phyloP scores from a whole-genome alignment of 2,888 invertebrate genomes.

The Exephanes ischioxanthus region DNA sequence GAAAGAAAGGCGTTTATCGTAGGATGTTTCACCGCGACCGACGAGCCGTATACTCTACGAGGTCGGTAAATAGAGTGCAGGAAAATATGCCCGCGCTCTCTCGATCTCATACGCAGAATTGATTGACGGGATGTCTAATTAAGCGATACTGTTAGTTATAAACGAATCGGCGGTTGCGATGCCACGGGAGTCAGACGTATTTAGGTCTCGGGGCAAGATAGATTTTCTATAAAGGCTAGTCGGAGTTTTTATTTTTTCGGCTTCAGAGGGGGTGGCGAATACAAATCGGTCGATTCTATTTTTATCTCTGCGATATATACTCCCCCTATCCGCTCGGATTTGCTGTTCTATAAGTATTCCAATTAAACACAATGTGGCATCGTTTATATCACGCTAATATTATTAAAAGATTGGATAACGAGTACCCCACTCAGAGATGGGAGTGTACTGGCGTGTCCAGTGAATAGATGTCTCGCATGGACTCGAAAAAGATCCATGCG shows the following conservation, averaged over 20 bases:
- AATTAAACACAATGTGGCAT: background rate
- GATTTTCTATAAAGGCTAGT: conserved; percentile 17
- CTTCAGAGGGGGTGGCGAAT: background rate
- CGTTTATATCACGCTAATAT: background rate
- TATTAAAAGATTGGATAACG: conserved; percentile 15
- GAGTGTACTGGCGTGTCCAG: background rate
- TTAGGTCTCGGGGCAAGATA: conserved; percentile 36
- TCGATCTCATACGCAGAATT: background rate
- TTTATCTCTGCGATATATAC: conserved; percentile 2
- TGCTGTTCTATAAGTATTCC: background rate
- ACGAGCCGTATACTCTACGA: background rate
- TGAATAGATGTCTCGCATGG: background rate
- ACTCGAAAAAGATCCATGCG: background rate
- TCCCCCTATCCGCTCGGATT: background rate
- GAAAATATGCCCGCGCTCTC: conserved; percentile 3
- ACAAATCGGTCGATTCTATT: conserved; percentile 35
- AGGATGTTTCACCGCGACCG: background rate
- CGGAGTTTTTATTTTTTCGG: conserved; percentile 2
- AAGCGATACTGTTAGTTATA: conserved; percentile 19
- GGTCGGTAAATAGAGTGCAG: conserved; percentile 24
- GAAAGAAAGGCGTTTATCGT: background rate
- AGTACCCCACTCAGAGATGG: conserved; percentile 22
- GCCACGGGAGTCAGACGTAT: conserved; percentile 14
- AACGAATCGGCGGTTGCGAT: conserved; percentile 26
- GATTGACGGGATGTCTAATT: conserved; percentile 34